Percentiles rank a stretch among this genome's conserved stretches.
These are phyloP conservation scores for Cephus rjabovi DNA, from an alignment of 2,888 invertebrate genomes.

Conservation along the genomic window DNA sequence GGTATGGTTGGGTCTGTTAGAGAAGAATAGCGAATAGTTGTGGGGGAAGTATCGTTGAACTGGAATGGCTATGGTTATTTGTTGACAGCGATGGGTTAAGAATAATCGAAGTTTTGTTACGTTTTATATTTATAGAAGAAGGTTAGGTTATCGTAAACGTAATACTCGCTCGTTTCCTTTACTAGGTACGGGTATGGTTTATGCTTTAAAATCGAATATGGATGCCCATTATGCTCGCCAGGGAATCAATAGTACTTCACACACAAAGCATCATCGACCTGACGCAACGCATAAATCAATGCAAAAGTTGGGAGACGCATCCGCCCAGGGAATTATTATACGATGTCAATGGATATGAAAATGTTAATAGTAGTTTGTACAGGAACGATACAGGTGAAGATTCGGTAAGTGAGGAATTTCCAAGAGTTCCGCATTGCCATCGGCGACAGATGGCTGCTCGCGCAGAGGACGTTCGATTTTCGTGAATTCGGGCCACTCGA, in stretches of 20 bases:
- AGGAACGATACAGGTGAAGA: neutral
- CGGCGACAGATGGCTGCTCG: neutral
- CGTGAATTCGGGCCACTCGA: neutral
- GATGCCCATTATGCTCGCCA: conserved; percentile 47
- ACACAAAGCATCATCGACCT: conserved; percentile 52
- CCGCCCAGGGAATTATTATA: neutral
- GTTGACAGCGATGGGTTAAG: neutral
- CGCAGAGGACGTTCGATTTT: neutral
- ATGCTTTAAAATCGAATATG: conserved; percentile 52
- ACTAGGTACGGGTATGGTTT: conserved; percentile 20
- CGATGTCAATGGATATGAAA: neutral
- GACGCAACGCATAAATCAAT: conserved; percentile 50
- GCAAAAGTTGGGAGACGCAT: conserved; percentile 1
- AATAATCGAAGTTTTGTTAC: neutral
- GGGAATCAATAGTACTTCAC: conserved; percentile 56
- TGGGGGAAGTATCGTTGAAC: neutral
- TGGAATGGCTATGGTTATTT: neutral
- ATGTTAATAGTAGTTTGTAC: neutral
- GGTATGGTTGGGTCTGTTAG: neutral
- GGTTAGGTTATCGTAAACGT: neutral
- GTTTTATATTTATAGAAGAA: neutral
- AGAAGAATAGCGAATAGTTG: neutral
- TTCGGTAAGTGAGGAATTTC: neutral
- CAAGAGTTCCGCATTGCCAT: neutral
- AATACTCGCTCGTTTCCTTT: neutral